Conservation (phyloP, 2,888 invertebrate species). For the Phrixothrix hirtus region DNA sequence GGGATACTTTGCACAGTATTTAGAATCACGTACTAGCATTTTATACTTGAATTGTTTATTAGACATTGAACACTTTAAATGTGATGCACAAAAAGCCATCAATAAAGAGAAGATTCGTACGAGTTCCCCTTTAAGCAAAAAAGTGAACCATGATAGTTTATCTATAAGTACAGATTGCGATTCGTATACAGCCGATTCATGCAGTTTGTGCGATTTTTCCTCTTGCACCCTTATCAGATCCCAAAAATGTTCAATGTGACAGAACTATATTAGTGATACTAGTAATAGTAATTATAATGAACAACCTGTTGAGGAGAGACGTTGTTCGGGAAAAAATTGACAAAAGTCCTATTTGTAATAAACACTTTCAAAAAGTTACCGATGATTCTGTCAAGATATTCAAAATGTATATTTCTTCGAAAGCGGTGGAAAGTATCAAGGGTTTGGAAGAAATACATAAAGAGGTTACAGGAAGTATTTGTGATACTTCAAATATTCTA, state of each 20-base stretch:
- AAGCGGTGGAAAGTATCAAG: slow-evolving; percentile 64
- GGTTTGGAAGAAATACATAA: slow-evolving; percentile 64
- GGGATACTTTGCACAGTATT: slow-evolving; percentile 82
- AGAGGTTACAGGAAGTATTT: slow-evolving; percentile 67
- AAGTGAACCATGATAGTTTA: slow-evolving; percentile 53
- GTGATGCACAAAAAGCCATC: slow-evolving; percentile 43
- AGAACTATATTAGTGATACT: slow-evolving; percentile 41
- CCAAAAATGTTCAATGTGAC: slow-evolving; percentile 25
- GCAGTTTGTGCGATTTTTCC: slow-evolving; percentile 50
- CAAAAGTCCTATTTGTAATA: no score
- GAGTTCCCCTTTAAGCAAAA: slow-evolving; percentile 38
- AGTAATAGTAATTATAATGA: slow-evolving; percentile 33
- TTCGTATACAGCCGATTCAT: slow-evolving; percentile 52
- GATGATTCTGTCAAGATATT: slow-evolving; percentile 74
- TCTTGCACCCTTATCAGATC: slow-evolving; percentile 37
- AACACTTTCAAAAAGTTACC: slow-evolving; percentile 45
- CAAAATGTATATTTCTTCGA: slow-evolving; percentile 75
- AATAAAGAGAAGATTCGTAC: slow-evolving; percentile 21
- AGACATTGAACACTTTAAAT: slow-evolving; percentile 71
- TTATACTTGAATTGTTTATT: slow-evolving; percentile 74
- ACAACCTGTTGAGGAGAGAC: slow-evolving; percentile 5
- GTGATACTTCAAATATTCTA: slow-evolving; percentile 67
- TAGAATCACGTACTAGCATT: slow-evolving; percentile 74
- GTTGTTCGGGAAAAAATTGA: no score
- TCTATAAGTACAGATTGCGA: slow-evolving; percentile 57